A percentile compares a stretch with the other conserved stretches of the same genome.
These are phyloP conservation scores for Aythya fuligula DNA, from an alignment of 2,797 vertebrate genomes.

Conservation along the genomic window DNA sequence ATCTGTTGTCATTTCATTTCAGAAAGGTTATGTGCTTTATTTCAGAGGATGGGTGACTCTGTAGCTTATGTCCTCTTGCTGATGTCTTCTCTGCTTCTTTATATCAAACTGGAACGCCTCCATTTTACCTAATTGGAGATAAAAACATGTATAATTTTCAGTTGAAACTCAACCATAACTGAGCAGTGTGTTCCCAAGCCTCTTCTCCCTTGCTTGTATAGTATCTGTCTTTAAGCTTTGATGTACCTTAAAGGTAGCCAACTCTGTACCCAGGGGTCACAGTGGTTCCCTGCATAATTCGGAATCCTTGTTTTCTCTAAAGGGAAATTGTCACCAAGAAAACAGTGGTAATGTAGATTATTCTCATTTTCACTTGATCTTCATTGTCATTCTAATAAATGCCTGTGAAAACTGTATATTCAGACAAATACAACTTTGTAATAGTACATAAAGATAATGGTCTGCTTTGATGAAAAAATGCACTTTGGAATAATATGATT, in stretches of 20 bases:
- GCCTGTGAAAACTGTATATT: neutral
- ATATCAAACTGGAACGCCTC: neutral
- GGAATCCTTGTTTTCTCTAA: neutral
- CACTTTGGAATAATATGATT: neutral
- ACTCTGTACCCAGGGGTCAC: accelerated
- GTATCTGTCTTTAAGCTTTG: neutral
- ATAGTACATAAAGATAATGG: neutral
- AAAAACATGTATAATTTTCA: neutral
- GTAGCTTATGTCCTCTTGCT: neutral
- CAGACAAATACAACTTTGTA: neutral
- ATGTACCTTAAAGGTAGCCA: neutral
- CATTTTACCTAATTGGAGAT: accelerated
- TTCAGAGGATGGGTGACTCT: neutral
- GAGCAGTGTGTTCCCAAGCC: neutral
- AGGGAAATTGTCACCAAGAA: neutral
- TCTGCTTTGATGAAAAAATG: neutral
- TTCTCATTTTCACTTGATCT: neutral
- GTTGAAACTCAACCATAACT: neutral
- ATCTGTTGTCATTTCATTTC: neutral
- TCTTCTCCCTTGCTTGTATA: neutral
- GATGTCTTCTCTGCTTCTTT: neutral
- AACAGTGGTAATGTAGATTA: neutral
- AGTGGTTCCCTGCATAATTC: neutral
- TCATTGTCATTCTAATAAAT: neutral
- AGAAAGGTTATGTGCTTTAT: neutral